Conservation (phyloP, 2,113 vertebrate genomes). For the Neopipo cinnamomea region DNA sequence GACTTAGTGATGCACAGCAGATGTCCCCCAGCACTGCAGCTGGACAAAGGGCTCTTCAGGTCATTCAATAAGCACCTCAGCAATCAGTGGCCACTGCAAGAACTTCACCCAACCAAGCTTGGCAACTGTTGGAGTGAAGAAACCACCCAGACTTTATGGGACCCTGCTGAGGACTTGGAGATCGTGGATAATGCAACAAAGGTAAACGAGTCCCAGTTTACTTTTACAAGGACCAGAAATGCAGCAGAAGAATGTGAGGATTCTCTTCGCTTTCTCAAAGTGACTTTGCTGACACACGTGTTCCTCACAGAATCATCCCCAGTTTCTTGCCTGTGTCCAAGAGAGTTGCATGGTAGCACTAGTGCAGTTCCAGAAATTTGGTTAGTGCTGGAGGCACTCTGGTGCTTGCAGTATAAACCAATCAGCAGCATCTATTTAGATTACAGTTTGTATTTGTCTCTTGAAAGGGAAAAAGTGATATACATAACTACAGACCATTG, state of each 20-base stretch:
- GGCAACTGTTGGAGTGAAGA: background rate
- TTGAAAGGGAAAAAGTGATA: background rate
- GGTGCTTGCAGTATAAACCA: background rate
- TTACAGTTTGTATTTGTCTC: background rate
- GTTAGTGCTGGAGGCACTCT: background rate
- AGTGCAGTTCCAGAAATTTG: background rate
- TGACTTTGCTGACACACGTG: background rate
- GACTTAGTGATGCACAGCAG: background rate
- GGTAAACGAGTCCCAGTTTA: background rate
- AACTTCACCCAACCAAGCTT: background rate
- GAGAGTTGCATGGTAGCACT: background rate
- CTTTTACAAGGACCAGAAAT: background rate
- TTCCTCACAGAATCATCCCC: background rate
- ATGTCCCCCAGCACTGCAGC: background rate
- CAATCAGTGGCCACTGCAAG: background rate
- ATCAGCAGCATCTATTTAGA: background rate
- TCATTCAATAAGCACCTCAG: background rate
- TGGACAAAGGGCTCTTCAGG: background rate
- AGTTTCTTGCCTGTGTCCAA: background rate
- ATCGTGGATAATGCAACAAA: background rate
- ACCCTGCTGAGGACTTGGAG: background rate
- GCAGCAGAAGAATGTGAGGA: background rate
- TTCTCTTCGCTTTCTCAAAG: background rate
- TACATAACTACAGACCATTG: accelerated
- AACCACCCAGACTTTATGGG: background rate